A percentile compares a stretch with the other conserved stretches of the same genome.
phyloP scores from a whole-genome alignment of 2,113 vertebrate species.

The Seriola rivoliana region DNA sequence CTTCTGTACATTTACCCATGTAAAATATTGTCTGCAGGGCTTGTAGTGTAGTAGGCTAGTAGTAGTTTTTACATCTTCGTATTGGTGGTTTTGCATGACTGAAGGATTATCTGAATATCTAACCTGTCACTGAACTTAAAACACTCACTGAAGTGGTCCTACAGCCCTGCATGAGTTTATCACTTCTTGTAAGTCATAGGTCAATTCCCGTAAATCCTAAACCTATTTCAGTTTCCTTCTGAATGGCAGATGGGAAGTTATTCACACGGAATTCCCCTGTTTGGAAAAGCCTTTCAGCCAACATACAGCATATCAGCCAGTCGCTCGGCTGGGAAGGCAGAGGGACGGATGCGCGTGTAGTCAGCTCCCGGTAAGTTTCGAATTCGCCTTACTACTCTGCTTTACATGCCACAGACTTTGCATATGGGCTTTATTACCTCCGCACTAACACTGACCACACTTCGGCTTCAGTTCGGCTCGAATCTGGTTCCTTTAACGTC shows the following conservation, averaged over 20 bases:
- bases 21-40: background rate
- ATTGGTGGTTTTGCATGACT: background rate
- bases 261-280: slow-evolving; percentile 59
- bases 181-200: slow-evolving; percentile 27
- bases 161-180: background rate
- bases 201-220: slow-evolving; percentile 51
- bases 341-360: slow-evolving; percentile 33
- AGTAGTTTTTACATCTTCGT: background rate
- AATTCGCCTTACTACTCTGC: too few relatives aligned
- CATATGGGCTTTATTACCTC: background rate
- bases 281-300: background rate
- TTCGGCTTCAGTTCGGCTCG: background rate
- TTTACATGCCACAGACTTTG: background rate
- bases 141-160: background rate
- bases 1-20: background rate
- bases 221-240: slow-evolving; percentile 74
- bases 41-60: background rate
- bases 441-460: background rate
- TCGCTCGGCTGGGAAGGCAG: slow-evolving; percentile 22
- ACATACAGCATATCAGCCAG: slow-evolving; percentile 8
- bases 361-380: slow-evolving; percentile 53
- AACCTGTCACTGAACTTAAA: background rate
- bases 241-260: slow-evolving; percentile 53
- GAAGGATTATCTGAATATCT: background rate
- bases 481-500: background rate